Base-by-base conservation (phyloP, 2,888 invertebrate species). In the Ectemnius continuus region DNA sequence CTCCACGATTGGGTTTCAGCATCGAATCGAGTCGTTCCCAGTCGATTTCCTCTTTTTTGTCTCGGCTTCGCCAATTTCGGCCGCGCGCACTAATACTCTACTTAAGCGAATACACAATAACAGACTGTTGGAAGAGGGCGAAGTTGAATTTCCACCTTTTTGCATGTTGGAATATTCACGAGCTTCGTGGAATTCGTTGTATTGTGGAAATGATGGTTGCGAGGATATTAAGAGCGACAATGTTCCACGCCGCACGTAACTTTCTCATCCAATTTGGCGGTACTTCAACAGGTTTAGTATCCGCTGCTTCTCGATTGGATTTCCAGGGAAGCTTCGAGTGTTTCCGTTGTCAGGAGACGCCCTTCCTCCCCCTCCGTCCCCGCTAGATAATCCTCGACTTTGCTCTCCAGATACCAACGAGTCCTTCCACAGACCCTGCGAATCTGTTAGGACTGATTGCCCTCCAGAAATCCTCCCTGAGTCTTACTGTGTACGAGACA, bases 251-350 rank as follows among this genome's bases (percentile, higher is more conserved):
- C 52, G 52, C n/a, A 16, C 14, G 52, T 52, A 52, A 52, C 52
- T 1, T 61, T 57, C 20, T 16, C 3, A 18, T 36, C 52, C 16
- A 52, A 46, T 36, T 61, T 48, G 52, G 36, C 8, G 36, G 11
- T 16, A 56, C 68, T 68, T 77, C 76, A 77, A 77, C 76, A 77
- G 72, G 76, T 77, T 77, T 68, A 36, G 61, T 66, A 68, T 68
- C 45, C 62, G 61, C 57, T 61, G 48, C 62, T 47, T 48, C 56
- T 61, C 71, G 72, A 81, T 75, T 70, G 69, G 57, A 70, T 71
- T 73, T 78, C 68, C 60, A 59, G 59, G 36, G 71, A 73, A 79
- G 70, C 72, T 61, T 62, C 65, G 64, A 63, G 64, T 61, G 67
- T 63, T 69, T 64, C 78, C 67, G 46, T 66, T 62, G 61, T 36